phyloP scores from a whole-genome alignment of 2,113 vertebrate species.

The Hemichromis elongatus region DNA sequence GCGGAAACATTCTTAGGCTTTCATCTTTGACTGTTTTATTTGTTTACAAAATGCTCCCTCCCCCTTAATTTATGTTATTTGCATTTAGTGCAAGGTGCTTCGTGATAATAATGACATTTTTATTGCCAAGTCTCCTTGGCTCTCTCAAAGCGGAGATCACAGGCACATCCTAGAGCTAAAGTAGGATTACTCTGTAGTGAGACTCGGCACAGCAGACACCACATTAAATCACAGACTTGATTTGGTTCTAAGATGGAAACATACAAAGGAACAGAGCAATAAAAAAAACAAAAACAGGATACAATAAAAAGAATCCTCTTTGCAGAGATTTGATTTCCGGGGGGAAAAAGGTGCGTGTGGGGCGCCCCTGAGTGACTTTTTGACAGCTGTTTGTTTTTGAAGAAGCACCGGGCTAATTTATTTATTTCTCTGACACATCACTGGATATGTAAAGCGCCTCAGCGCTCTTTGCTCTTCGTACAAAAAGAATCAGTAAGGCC shows the following conservation, averaged over 20 bases:
- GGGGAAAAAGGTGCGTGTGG: neutral
- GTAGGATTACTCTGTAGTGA: slow-evolving; percentile 48
- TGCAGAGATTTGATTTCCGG: slow-evolving; percentile 36
- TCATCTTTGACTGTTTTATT: slow-evolving; percentile 28
- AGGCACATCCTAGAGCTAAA: slow-evolving; percentile 44
- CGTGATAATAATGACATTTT: slow-evolving; percentile 54
- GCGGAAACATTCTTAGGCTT: slow-evolving; percentile 9
- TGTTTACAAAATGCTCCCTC: slow-evolving; percentile 31
- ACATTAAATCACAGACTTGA: slow-evolving; percentile 47
- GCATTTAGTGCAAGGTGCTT: slow-evolving; percentile 39
- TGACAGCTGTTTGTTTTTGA: slow-evolving; percentile 68
- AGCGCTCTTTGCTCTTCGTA: slow-evolving; percentile 25
- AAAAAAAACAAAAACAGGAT: slow-evolving; percentile 18
- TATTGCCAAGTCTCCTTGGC: slow-evolving; percentile 46
- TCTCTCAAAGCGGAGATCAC: slow-evolving; percentile 50
- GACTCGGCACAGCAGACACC: slow-evolving; percentile 32
- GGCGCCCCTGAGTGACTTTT: slow-evolving; percentile 61
- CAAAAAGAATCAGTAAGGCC: slow-evolving; percentile 37
- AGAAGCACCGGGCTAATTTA: slow-evolving; percentile 46
- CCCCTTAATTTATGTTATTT: slow-evolving; percentile 56
- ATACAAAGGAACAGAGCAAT: slow-evolving; percentile 37
- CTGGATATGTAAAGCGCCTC: slow-evolving; percentile 45
- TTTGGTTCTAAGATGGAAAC: slow-evolving; percentile 50
- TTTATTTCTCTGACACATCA: slow-evolving; percentile 61
- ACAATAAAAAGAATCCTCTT: slow-evolving; percentile 31